These are phyloP conservation scores for Sebastes cheni DNA, from an alignment of 2,797 vertebrate species.

Conservation along the genomic window DNA sequence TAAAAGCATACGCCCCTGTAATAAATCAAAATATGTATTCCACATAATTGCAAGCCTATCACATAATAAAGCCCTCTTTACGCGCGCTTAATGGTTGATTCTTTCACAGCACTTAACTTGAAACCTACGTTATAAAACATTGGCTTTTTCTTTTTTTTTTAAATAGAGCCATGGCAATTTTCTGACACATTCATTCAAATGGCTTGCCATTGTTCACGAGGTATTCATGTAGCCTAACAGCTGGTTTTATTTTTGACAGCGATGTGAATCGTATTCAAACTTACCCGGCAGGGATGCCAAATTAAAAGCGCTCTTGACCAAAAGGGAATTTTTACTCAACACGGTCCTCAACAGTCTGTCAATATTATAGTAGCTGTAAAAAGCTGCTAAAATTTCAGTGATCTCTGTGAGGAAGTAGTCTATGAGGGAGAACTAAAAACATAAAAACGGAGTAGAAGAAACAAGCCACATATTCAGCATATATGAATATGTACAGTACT, in stretches of 20 bases:
- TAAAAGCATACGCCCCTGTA: slow-evolving; percentile 10
- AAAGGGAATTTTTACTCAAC: slow-evolving; percentile 56
- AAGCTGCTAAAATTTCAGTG: slow-evolving; percentile 6
- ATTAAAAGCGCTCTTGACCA: slow-evolving; percentile 63
- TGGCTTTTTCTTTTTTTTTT: neutral
- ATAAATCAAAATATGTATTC: slow-evolving; percentile 49
- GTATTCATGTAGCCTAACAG: slow-evolving; percentile 51
- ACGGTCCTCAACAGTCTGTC: slow-evolving; percentile 11
- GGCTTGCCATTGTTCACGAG: slow-evolving; percentile 49
- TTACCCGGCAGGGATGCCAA: slow-evolving; percentile 53
- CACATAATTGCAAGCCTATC: slow-evolving; percentile 33
- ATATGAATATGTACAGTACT: neutral
- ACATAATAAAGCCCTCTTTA: slow-evolving; percentile 38
- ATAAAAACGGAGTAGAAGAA: neutral
- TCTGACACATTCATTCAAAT: slow-evolving; percentile 56
- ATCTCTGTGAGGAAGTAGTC: neutral
- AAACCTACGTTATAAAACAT: slow-evolving; percentile 31
- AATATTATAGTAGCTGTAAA: neutral
- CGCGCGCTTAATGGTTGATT: neutral
- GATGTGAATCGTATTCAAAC: slow-evolving; percentile 64
- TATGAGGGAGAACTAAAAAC: neutral
- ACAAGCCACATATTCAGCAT: neutral
- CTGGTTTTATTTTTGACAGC: slow-evolving; percentile 65
- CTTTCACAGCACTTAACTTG: slow-evolving; percentile 23
- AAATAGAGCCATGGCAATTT: slow-evolving; percentile 6